Evolutionary conservation across 2,113 vertebrate species (phyloP).

Genomic region (Chloropsis hardwickii): DNA sequence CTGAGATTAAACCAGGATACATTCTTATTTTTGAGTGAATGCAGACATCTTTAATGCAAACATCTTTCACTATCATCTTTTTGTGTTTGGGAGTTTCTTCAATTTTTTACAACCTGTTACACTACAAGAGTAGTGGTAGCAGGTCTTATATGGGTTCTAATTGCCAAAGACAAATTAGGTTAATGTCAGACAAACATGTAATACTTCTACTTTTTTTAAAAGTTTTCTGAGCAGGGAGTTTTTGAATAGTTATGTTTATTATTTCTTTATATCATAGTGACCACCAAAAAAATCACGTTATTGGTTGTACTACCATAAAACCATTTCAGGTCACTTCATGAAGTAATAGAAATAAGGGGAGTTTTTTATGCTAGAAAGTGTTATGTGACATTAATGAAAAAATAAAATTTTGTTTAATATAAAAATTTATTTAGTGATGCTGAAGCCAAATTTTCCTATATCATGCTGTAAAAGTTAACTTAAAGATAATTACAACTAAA

Average conservation of each 20-base stretch:
- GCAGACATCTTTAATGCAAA: not conserved
- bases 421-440: not conserved
- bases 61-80: not conserved
- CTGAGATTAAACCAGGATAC: not conserved
- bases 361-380: not conserved
- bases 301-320: not conserved
- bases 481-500: not conserved
- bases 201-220: not conserved
- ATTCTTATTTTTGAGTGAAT: not conserved
- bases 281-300: not conserved
- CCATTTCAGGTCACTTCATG: not conserved
- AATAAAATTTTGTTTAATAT: not conserved
- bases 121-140: not conserved
- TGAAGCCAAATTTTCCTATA: not conserved
- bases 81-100: not conserved
- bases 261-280: not conserved
- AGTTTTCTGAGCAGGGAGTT: not conserved
- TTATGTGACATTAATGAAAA: not conserved
- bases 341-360: not conserved
- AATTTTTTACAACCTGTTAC: not conserved
- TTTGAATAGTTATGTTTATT: not conserved
- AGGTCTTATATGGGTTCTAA: not conserved
- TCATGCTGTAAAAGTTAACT: not conserved
- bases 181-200: not conserved
- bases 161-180: not conserved